Conservation (phyloP, 2,797 vertebrate genomes). For the Chaetophractus vellerosus region DNA sequence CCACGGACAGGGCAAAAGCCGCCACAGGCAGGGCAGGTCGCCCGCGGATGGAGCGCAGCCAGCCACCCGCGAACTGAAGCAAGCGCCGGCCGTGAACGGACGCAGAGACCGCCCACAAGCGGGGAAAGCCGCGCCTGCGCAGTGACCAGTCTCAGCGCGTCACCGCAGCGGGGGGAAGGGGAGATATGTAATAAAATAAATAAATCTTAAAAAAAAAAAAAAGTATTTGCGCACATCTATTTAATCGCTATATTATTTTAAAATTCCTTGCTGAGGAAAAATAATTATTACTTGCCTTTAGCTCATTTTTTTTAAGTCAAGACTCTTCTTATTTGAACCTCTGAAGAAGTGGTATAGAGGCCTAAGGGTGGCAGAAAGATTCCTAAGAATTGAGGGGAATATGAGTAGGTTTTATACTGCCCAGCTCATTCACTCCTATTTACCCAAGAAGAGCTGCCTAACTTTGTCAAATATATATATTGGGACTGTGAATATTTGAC, state of each 20-base stretch:
- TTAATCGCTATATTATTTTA: background rate
- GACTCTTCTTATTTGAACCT: background rate
- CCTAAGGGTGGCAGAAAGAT: background rate
- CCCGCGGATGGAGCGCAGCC: too few species aligned
- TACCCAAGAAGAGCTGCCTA: background rate
- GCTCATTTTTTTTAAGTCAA: background rate
- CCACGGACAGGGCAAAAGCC: too few species aligned
- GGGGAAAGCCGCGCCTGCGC: too few species aligned
- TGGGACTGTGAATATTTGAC: background rate
- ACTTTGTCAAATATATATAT: background rate
- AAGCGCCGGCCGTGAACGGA: too few species aligned
- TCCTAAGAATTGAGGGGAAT: background rate
- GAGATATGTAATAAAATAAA: too few species aligned
- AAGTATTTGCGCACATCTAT: background rate
- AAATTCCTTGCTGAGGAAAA: background rate
- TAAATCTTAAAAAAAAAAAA: too few species aligned
- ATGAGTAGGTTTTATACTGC: background rate
- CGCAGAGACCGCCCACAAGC: too few species aligned
- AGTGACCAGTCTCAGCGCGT: too few species aligned
- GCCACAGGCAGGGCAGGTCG: too few species aligned
- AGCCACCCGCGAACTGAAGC: too few species aligned
- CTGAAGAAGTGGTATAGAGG: background rate
- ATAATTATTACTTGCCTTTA: background rate
- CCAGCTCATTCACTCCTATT: background rate
- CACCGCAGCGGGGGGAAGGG: too few species aligned